Percentiles rank a stretch among this genome's conserved stretches.
phyloP scores from a whole-genome alignment of 2,797 vertebrate species.

The Onychomys arenicola region DNA sequence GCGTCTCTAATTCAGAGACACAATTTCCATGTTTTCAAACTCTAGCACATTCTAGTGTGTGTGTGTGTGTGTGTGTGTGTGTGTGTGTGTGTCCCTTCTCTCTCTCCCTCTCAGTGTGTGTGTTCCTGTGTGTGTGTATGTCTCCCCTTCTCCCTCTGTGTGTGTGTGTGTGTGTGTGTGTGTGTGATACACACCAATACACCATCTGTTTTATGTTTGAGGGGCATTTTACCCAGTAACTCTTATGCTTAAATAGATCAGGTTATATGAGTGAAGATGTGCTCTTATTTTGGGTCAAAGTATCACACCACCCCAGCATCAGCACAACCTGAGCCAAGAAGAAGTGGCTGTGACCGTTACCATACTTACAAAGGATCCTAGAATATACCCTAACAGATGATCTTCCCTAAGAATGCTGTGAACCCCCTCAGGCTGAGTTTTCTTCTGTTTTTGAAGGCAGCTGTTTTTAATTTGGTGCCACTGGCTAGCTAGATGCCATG shows the following conservation, averaged over 20 bases:
- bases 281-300: neutral
- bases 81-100: neutral
- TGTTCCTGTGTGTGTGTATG: neutral
- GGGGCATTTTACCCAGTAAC: neutral
- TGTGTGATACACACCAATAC: neutral
- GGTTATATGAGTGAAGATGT: neutral
- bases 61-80: neutral
- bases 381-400: neutral
- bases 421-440: neutral
- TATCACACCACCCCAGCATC: neutral
- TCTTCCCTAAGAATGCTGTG: neutral
- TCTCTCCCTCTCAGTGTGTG: neutral
- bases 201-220: neutral
- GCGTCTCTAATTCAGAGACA: neutral
- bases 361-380: neutral
- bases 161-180: neutral
- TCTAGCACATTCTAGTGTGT: neutral
- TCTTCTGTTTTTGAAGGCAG: slow-evolving; percentile 4
- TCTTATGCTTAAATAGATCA: neutral
- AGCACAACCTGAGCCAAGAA: neutral
- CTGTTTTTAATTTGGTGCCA: slow-evolving; percentile 31
- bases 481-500: neutral
- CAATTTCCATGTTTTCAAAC: neutral
- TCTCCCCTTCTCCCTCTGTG: no score
- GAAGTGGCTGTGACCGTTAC: neutral